phyloP scores from a whole-genome alignment of 2,888 invertebrate genomes.

The Pasiphila rectangulata region DNA sequence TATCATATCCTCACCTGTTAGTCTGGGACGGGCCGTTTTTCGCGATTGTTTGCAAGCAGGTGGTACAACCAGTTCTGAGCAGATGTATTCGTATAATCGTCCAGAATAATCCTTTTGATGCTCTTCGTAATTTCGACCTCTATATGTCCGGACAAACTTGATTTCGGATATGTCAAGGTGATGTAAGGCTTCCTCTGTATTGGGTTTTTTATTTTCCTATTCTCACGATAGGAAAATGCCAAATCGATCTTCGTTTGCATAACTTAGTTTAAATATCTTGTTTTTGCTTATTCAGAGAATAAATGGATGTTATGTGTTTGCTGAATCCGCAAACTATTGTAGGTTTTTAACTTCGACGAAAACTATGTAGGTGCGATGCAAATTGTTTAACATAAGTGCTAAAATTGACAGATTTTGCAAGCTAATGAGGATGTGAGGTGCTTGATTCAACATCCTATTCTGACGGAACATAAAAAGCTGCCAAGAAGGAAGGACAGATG shows the following conservation, averaged over 20 bases:
- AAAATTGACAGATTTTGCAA: conserved; percentile 8
- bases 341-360: too few relatives aligned
- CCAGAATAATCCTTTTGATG: conserved; percentile 23
- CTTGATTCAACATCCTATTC: conserved; percentile 28
- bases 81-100: conserved; percentile 50
- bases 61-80: conserved; percentile 53
- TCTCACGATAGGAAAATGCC: conserved; percentile 3
- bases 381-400: too few relatives aligned
- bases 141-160: conserved; percentile 27
- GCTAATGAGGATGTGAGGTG: conserved; percentile 28
- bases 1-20: conserved; percentile 55
- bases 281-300: too few relatives aligned
- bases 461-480: conserved; percentile 27
- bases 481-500: conserved; percentile 56
- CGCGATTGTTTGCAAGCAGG: conserved; percentile 69
- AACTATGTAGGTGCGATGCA: too few relatives aligned
- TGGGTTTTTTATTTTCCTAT: neutral
- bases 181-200: conserved; percentile 12
- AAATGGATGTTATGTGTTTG: too few relatives aligned
- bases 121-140: conserved; percentile 25
- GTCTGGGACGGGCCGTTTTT: conserved; percentile 47
- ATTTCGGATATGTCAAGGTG: conserved; percentile 30
- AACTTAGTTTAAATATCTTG: too few relatives aligned
- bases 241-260: neutral
- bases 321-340: too few relatives aligned